Conservation (phyloP, 2,797 vertebrate genomes). For the Botia almorhae region DNA sequence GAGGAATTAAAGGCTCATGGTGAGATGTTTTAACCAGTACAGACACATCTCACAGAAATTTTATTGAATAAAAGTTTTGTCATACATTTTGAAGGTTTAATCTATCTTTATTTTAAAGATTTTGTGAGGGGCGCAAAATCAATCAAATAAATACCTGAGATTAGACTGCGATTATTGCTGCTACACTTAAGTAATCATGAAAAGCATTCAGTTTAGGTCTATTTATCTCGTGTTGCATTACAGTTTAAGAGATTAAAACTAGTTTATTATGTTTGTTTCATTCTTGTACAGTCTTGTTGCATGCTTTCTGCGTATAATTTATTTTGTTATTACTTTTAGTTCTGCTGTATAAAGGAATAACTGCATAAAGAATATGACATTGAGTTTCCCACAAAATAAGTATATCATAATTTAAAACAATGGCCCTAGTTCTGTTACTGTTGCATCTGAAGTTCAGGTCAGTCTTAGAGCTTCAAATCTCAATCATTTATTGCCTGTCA, state of each 20-base stretch:
- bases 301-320: not conserved
- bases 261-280: not conserved
- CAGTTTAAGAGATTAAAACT: not conserved
- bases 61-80: slow-evolving; percentile 5
- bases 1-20: not conserved
- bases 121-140: not conserved
- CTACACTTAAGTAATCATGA: not conserved
- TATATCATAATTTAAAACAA: no score
- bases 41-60: slow-evolving; percentile 16
- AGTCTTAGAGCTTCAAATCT: no score
- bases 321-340: not conserved
- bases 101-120: not conserved
- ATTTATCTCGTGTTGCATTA: not conserved
- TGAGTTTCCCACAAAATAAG: no score
- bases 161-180: not conserved
- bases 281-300: not conserved
- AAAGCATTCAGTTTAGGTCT: not conserved
- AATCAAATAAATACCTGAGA: not conserved
- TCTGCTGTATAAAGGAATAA: not conserved
- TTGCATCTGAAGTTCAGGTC: no score
- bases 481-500: no score
- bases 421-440: no score
- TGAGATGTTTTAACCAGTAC: slow-evolving; percentile 26
- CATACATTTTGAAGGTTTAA: not conserved
- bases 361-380: not conserved